These are phyloP conservation scores for Mormyrops boulengeri DNA, from an alignment of 2,797 vertebrate species.

Conservation along the genomic window DNA sequence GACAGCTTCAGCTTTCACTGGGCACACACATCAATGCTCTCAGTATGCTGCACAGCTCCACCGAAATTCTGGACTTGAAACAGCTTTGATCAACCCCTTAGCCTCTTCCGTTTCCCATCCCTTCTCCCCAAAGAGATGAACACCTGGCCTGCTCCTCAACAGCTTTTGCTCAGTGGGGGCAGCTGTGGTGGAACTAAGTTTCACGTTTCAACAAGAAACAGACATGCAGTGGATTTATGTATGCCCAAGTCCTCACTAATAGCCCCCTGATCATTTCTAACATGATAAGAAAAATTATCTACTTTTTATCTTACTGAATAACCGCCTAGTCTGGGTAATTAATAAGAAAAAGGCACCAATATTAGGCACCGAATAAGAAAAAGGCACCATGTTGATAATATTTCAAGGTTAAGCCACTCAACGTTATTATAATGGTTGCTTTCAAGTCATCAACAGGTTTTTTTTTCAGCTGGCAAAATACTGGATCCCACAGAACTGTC, in stretches of 20 bases:
- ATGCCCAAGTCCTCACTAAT: neutral
- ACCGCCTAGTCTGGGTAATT: neutral
- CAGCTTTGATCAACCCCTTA: constrained; percentile 18
- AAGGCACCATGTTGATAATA: neutral
- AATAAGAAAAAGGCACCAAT: neutral
- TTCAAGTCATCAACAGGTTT: neutral
- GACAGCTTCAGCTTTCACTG: constrained; percentile 28
- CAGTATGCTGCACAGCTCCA: neutral
- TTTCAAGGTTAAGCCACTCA: neutral
- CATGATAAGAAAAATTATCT: neutral
- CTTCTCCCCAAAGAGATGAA: neutral
- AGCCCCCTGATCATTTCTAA: neutral
- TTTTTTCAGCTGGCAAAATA: neutral
- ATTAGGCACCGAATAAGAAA: neutral
- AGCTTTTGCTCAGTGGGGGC: neutral
- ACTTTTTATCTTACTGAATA: neutral
- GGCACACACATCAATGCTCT: constrained; percentile 23
- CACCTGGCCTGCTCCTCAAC: constrained; percentile 1
- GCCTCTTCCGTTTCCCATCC: neutral
- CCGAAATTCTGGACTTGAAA: constrained; percentile 20
- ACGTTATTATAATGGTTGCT: neutral
- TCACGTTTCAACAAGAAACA: neutral
- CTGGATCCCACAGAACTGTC: neutral
- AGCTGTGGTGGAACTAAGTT: neutral
- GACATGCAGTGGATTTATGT: neutral